Conservation (phyloP, 2,888 invertebrate genomes). For the Caenorhabditis wallacei region DNA sequence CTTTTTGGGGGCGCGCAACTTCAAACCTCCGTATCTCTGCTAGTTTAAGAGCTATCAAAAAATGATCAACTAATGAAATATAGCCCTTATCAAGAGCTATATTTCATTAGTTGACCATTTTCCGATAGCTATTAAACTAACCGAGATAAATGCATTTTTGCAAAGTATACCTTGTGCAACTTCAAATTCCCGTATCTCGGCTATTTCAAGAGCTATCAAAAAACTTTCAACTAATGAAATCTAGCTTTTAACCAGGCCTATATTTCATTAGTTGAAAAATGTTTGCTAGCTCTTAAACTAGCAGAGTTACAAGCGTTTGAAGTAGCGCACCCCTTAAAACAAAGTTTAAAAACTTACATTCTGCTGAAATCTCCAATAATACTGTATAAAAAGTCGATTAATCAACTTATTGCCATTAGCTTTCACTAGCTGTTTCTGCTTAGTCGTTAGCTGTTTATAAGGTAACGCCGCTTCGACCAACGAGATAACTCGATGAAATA, state of each 20-base stretch:
- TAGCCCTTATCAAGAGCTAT: no score
- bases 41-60: not conserved
- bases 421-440: slow-evolving; percentile 56
- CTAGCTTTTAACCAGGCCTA: no score
- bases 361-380: slow-evolving; percentile 62
- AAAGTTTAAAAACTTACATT: no score
- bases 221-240: no score
- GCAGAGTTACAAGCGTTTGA: not conserved
- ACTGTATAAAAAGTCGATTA: slow-evolving; percentile 63
- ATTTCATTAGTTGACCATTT: no score
- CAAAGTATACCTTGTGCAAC: no score
- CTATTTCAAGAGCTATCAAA: no score
- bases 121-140: no score
- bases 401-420: slow-evolving; percentile 62
- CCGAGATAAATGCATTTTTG: no score
- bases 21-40: not conserved
- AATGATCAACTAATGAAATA: not conserved
- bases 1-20: no score
- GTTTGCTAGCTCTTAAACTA: not conserved
- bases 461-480: slow-evolving; percentile 70
- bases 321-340: not conserved
- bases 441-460: slow-evolving; percentile 52
- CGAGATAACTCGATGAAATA: slow-evolving; percentile 80
- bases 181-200: no score
- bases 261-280: not conserved